phyloP scores from a whole-genome alignment of 2,113 vertebrate species.

The Bambusicola thoracicus region DNA sequence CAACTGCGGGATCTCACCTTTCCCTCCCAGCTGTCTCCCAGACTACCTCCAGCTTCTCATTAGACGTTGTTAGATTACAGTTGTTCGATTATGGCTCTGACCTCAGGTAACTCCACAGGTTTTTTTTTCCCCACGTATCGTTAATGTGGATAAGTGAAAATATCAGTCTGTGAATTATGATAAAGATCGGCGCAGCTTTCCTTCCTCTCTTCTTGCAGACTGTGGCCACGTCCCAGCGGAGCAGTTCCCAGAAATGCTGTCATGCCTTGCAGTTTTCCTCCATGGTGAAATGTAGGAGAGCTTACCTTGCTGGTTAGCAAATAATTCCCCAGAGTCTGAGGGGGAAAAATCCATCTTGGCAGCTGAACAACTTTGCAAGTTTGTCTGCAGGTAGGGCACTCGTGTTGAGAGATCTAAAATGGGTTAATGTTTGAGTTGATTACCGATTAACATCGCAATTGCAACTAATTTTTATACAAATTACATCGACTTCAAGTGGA shows the following conservation, averaged over 20 bases:
- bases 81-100: neutral
- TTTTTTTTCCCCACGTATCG: neutral
- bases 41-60: neutral
- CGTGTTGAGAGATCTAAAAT: neutral
- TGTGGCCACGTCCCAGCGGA: neutral
- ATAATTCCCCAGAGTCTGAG: neutral
- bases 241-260: fast-evolving
- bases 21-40: neutral
- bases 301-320: neutral
- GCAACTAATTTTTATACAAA: neutral
- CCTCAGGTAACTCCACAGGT: neutral
- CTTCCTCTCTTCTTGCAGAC: neutral
- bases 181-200: neutral
- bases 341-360: fast-evolving
- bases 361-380: neutral
- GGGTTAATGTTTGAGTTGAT: neutral
- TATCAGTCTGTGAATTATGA: neutral
- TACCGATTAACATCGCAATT: neutral
- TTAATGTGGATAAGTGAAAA: neutral
- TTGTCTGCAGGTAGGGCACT: neutral
- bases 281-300: fast-evolving
- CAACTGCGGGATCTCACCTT: neutral
- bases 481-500: neutral
- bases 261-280: neutral
- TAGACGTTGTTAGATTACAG: neutral